A percentile compares a stretch with the other conserved stretches of the same genome.
Evolutionary conservation across 1,140 invertebrate genomes (phyloP).

Genomic region (Tenebrio molitor): DNA sequence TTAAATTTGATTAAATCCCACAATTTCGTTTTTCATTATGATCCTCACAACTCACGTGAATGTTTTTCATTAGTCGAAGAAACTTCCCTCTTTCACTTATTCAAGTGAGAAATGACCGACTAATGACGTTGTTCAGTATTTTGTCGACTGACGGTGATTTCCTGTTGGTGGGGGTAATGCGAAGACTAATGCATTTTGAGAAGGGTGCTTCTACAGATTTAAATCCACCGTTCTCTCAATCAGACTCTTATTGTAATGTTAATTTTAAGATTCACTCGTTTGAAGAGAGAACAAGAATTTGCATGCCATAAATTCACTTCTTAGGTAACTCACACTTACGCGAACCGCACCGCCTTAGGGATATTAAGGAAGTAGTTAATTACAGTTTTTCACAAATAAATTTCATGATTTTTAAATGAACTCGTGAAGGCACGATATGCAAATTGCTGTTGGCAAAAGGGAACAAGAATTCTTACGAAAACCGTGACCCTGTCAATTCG

Average conservation of each 20-base stretch:
- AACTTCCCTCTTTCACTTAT: conserved; percentile 19
- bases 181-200: background rate
- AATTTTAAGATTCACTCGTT: conserved; percentile 4
- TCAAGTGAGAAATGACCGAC: background rate
- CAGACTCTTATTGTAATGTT: conserved; percentile 2
- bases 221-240: background rate
- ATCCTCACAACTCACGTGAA: too few species aligned
- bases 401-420: background rate
- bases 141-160: conserved; percentile 20
- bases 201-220: conserved; percentile 15
- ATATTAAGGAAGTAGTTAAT: conserved; percentile 8
- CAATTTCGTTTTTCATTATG: too few species aligned
- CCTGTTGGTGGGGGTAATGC: conserved; percentile 2
- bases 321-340: background rate
- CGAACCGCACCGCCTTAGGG: too few species aligned
- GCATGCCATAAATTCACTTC: background rate
- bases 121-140: conserved; percentile 16
- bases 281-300: background rate
- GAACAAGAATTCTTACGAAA: background rate
- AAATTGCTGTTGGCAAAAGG: background rate
- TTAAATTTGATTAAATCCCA: too few species aligned
- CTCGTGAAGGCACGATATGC: background rate
- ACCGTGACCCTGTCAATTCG: background rate
- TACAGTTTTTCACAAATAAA: background rate
- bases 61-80: conserved; percentile 7